Base-by-base conservation (phyloP, 1,140 invertebrate species). In the Drosophila miranda region DNA sequence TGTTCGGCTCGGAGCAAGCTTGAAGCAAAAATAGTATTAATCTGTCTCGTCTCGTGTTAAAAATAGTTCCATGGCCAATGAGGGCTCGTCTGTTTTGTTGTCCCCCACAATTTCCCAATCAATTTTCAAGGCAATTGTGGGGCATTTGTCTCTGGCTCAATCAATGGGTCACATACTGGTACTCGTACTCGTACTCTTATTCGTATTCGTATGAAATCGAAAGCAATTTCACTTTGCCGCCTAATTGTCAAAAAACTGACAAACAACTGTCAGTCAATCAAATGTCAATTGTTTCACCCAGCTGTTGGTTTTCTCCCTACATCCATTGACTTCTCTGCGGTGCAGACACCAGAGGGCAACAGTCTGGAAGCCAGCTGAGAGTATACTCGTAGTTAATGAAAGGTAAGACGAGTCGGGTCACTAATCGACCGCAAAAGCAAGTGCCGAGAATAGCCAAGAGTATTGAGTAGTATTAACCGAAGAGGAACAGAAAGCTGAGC, bases 251-350 rank as follows among this genome's bases (percentile, higher is more conserved):
- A 82, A 82, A 79, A 83, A 78, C 60, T 78, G 78, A 78, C 74
- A 82, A 81, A 61, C 78, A 82, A 70, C 78, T 83, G 78, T 78
- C 78, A 78, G 74, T 82, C 78, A 82, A 82, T 82, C 78, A 82
- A 61, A 78, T 75, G 78, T 62, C 75, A 82, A 82, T 82, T 83
- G 78, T 64, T 41, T 70, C 61, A 60, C 56, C 45, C 44, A 66
- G 72, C 42, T 63, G 69, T 78, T 82, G 51, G 13, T n/a, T 19
- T 54, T 59, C 55, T 75, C 38, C 23, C 7, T 13, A 23, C 38
- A 8, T 34, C 6, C 30, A 30, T 34, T 14, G 16, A 26, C 56
- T 23, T 11, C 23, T 28, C 55, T 34, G 41, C 23, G 43, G 30
- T 13, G 34, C 46, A 45, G 60, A 50, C n/a, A 4, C 34, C 34